Evolutionary conservation across 2,888 invertebrate genomes (phyloP).

Genomic region (Acronicta leporina): DNA sequence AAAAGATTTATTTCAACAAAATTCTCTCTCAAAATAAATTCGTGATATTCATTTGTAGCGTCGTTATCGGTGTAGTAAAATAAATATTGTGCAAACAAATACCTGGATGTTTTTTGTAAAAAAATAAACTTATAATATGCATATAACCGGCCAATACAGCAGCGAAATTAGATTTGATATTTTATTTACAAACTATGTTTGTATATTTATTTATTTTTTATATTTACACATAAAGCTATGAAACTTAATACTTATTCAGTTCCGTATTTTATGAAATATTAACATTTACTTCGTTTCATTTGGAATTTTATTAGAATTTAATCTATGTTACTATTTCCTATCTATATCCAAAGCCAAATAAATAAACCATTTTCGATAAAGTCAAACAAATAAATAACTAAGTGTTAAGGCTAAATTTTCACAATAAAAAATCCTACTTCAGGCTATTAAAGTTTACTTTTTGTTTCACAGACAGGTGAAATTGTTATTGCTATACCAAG

Average conservation of each 20-base stretch:
- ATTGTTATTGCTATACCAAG: constrained; percentile 44
- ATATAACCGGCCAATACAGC: constrained; percentile 8
- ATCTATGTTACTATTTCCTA: too few species aligned
- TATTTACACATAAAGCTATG: background rate
- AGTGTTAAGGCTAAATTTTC: constrained; percentile 23
- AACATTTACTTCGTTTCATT: too few species aligned
- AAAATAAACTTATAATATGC: constrained; percentile 7
- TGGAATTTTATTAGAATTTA: too few species aligned
- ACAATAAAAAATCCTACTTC: constrained; percentile 47
- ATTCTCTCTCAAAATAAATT: constrained; percentile 1
- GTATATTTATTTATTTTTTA: background rate
- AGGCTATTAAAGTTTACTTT: constrained; percentile 44
- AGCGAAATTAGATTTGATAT: constrained; percentile 23
- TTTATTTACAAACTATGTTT: constrained; percentile 7
- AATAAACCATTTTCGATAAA: background rate
- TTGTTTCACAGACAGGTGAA: constrained; percentile 46
- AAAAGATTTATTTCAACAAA: background rate
- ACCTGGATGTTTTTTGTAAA: constrained; percentile 19
- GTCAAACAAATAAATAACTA: background rate
- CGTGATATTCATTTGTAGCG: constrained; percentile 16
- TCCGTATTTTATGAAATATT: background rate
- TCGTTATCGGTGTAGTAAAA: constrained; percentile 38
- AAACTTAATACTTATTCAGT: background rate
- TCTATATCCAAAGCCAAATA: too few species aligned
- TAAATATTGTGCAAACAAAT: constrained; percentile 28